Percentiles rank a stretch among this genome's conserved stretches.
Evolutionary conservation across 92 coral and sea anemone species (phyloP).

Genomic region (Heteractis magnifica): DNA sequence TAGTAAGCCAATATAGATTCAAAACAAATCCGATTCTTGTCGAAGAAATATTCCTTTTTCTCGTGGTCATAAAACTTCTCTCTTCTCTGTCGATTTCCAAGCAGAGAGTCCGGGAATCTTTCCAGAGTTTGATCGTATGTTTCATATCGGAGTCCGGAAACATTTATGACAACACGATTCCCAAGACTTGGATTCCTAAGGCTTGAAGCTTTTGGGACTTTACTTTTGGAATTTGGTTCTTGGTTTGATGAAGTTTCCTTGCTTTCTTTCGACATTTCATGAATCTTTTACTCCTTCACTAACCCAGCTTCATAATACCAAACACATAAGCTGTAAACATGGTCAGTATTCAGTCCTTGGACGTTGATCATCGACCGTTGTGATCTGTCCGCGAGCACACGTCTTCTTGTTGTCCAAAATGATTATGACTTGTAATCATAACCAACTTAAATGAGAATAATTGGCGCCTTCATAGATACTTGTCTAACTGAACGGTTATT

Average conservation of each 20-base stretch:
- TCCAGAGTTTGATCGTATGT: conserved; percentile 85
- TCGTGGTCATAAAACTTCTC: conserved; percentile 77
- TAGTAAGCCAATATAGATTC: conserved; percentile 94
- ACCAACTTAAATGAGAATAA: neutral
- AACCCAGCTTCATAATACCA: neutral
- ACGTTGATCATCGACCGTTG: neutral
- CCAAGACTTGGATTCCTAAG: conserved; percentile 30
- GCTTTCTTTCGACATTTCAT: neutral
- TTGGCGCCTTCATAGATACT: neutral
- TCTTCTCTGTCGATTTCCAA: conserved; percentile 76
- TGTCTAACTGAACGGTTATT: neutral
- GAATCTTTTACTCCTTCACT: neutral
- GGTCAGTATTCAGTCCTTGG: too few species aligned
- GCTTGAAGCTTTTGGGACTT: neutral
- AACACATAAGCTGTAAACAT: neutral
- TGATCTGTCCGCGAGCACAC: neutral
- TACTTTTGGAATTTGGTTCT: neutral
- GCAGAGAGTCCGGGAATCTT: conserved; percentile 83
- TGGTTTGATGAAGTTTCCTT: neutral
- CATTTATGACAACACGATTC: conserved; percentile 68
- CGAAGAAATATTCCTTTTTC: conserved; percentile 84
- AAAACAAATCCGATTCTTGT: conserved; percentile 89
- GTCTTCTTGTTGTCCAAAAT: neutral
- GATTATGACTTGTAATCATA: neutral
- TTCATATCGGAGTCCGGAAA: conserved; percentile 94